These are phyloP conservation scores for Rhopalosiphum nymphaeae DNA, from an alignment of 2,888 invertebrate species.

Conservation along the genomic window DNA sequence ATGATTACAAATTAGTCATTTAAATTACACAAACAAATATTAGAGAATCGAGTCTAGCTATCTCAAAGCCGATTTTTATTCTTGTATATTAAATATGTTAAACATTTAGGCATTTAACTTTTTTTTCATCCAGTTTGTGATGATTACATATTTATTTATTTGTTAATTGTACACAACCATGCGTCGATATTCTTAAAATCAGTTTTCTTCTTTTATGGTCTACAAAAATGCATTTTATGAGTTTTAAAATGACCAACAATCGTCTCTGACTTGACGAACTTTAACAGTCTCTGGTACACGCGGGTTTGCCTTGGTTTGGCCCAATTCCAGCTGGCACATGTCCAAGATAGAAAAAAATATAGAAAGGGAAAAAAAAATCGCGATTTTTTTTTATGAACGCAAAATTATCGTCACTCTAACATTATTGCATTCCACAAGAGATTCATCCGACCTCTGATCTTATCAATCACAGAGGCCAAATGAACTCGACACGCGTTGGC, in stretches of 20 bases:
- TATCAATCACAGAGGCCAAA: slow-evolving; percentile 56
- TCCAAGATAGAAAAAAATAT: neutral
- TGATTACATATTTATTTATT: neutral
- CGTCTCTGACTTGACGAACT: slow-evolving; percentile 44
- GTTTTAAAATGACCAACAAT: slow-evolving; percentile 61
- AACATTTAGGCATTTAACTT: neutral
- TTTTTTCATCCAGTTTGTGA: neutral
- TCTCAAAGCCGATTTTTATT: neutral
- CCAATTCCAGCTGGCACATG: slow-evolving; percentile 33
- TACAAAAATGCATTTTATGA: slow-evolving; percentile 49
- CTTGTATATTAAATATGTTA: neutral
- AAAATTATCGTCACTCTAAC: slow-evolving; percentile 52
- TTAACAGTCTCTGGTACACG: slow-evolving; percentile 15
- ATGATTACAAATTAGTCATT: neutral
- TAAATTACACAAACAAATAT: neutral
- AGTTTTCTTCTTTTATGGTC: neutral
- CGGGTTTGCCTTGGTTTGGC: slow-evolving; percentile 50
- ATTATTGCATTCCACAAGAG: slow-evolving; percentile 54
- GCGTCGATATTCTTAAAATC: neutral
- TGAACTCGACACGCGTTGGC: slow-evolving; percentile 61
- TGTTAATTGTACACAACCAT: neutral
- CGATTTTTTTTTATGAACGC: slow-evolving; percentile 33
- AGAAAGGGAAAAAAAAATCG: slow-evolving; percentile 14
- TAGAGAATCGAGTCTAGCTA: neutral
- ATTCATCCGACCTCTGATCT: slow-evolving; percentile 53